Conservation (phyloP, 2,888 invertebrate genomes). For the Spodoptera littoralis region DNA sequence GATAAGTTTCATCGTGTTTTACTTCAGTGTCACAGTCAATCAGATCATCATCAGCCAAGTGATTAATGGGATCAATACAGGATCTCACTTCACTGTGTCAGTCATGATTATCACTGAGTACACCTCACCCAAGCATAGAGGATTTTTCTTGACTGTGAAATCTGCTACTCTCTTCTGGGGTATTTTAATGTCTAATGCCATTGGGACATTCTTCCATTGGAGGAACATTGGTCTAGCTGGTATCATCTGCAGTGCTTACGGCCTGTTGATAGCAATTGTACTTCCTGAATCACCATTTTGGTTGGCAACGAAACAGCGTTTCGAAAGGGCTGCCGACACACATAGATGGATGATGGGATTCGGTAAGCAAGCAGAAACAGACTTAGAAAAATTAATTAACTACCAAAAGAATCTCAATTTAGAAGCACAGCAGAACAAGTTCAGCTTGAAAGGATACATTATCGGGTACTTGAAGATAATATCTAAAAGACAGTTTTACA, state of each 20-base stretch:
- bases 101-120: constrained; percentile 41
- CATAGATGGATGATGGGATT: constrained; percentile 57
- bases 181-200: constrained; percentile 54
- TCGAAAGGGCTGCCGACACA: constrained; percentile 33
- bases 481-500: constrained; percentile 27
- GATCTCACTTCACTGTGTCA: constrained; percentile 40
- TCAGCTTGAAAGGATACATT: constrained; percentile 25
- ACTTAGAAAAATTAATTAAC: constrained; percentile 40
- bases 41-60: constrained; percentile 54
- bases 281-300: constrained; percentile 67
- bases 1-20: constrained; percentile 45
- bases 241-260: constrained; percentile 48
- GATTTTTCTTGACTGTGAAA: constrained; percentile 58
- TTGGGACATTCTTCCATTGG: constrained; percentile 66
- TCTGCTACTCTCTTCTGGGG: constrained; percentile 52
- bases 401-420: constrained; percentile 32
- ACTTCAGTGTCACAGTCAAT: constrained; percentile 45
- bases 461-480: constrained; percentile 15
- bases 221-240: constrained; percentile 58
- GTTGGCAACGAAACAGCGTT: constrained; percentile 43
- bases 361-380: constrained; percentile 36
- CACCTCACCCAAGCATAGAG: constrained; percentile 46
- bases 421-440: constrained; percentile 16
- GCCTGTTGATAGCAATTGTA: constrained; percentile 44
- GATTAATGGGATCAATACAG: constrained; percentile 33